Evolutionary conservation across 2,113 vertebrate genomes (phyloP).

Genomic region (Osmerus mordax): DNA sequence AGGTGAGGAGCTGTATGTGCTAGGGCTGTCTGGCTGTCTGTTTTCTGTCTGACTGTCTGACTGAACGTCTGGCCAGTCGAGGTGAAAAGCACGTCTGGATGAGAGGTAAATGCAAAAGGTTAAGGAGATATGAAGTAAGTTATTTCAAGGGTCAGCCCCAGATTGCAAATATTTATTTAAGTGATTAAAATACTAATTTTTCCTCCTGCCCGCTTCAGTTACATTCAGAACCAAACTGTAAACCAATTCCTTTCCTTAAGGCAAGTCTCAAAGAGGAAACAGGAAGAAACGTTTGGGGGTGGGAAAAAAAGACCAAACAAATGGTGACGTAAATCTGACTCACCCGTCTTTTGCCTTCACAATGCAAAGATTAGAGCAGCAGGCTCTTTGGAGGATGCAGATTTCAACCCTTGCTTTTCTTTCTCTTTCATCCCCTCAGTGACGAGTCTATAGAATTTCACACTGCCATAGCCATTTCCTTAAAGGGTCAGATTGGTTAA

Average conservation of each 20-base stretch:
- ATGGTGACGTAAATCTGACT: conserved; percentile 75
- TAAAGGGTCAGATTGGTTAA: conserved; percentile 58
- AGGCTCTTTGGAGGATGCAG: conserved; percentile 63
- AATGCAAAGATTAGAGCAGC: conserved; percentile 71
- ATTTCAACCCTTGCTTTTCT: conserved; percentile 70
- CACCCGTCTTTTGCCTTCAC: conserved; percentile 71
- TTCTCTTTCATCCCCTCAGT: conserved; percentile 68
- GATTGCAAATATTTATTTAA: conserved; percentile 79
- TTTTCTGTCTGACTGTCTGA: conserved; percentile 47
- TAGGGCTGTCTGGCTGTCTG: conserved; percentile 42
- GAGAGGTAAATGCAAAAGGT: conserved; percentile 52
- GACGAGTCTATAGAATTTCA: conserved; percentile 69
- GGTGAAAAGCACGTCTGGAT: conserved; percentile 69
- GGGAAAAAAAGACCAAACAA: conserved; percentile 64
- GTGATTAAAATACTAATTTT: conserved; percentile 71
- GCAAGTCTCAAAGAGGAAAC: conserved; percentile 67
- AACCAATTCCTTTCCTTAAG: conserved; percentile 71
- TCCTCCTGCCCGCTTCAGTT: conserved; percentile 71
- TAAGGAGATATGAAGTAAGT: conserved; percentile 59
- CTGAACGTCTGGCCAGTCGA: conserved; percentile 67
- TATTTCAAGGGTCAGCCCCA: conserved; percentile 68
- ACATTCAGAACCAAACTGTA: conserved; percentile 69
- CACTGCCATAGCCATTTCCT: conserved; percentile 70
- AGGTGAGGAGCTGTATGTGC: conserved; percentile 61
- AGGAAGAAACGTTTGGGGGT: conserved; percentile 66